A percentile compares a stretch with the other conserved stretches of the same genome.
Evolutionary conservation across 2,797 vertebrate species (phyloP).

Genomic region (Eulemur mongoz): DNA sequence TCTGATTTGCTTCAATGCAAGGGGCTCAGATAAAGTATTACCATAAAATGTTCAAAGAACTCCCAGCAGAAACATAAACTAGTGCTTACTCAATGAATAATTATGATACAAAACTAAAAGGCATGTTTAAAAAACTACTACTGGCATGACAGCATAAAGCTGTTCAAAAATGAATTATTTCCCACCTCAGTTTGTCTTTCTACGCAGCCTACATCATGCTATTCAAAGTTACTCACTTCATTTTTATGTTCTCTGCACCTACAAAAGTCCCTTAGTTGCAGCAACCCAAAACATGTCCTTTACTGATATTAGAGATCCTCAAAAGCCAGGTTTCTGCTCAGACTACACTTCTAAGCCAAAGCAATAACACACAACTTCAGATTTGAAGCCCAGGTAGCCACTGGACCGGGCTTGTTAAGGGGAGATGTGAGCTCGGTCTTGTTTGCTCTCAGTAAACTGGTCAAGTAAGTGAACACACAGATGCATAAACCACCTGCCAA

Average conservation of each 20-base stretch:
- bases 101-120: conserved; percentile 34
- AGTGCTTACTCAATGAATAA: not conserved
- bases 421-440: not conserved
- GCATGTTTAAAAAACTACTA: not conserved
- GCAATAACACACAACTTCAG: not conserved
- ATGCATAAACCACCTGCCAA: not conserved
- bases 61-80: not conserved
- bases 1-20: not conserved
- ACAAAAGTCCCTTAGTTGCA: not conserved
- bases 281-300: not conserved
- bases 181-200: not conserved
- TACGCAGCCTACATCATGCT: not conserved
- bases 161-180: not conserved
- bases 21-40: not conserved
- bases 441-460: not conserved
- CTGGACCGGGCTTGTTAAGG: not conserved
- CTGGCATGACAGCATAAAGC: not conserved
- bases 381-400: not conserved
- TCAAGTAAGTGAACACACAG: not conserved
- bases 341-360: conserved; percentile 37
- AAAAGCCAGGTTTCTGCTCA: not conserved
- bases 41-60: not conserved
- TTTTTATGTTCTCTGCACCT: not conserved
- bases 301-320: not conserved
- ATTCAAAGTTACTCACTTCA: not conserved